Base-by-base conservation (phyloP, 2,797 vertebrate genomes). In the Heterohyrax brucei region DNA sequence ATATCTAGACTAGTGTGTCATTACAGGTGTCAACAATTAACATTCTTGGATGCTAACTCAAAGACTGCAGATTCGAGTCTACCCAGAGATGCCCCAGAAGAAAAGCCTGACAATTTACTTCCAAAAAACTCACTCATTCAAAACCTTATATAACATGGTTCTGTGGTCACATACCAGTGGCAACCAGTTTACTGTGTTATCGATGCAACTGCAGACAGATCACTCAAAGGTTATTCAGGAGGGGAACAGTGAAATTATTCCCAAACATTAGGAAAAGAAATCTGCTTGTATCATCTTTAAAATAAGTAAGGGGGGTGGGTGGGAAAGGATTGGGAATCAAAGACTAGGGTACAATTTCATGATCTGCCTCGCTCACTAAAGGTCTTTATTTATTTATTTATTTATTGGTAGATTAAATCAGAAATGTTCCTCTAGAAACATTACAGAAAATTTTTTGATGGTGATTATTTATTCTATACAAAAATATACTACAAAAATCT, bases 391-490 rank as follows among this genome's bases (percentile, higher is more conserved):
- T 7, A 46, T 75, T 89, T 73, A 30, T 16, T 64, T 9, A 53
- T 61, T 64, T 56, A 14, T 62, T 19, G 28, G 12, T 59, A 84
- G 79, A 77, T 7, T 87, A 56, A 76, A 66, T 64, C 61, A 61
- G 53, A 81, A 84, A 77, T 82, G 21, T 79, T 72, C n/a, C 78
- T 93, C 48, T 94, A 39, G 26, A 95, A 87, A 87, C 68, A 18
- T 28, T 33, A 28, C 53, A 72, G 77, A 81, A 87, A 96, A 95
- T 53, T 79, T 93, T 91, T 56, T 82, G 89, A 77, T 91, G 72
- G 10, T 87, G 93, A 87, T 3, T 4, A n/a, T 93, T 88, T 28
- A 94, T 21, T 56, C 39, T 83, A 72, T 93, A 73, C 13, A 72
- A 44, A 46, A 93, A 94, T 39, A 87, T 73, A 95, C 12, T 33